phyloP scores from a whole-genome alignment of 2,113 vertebrate genomes.

The Thryonomys swinderianus region DNA sequence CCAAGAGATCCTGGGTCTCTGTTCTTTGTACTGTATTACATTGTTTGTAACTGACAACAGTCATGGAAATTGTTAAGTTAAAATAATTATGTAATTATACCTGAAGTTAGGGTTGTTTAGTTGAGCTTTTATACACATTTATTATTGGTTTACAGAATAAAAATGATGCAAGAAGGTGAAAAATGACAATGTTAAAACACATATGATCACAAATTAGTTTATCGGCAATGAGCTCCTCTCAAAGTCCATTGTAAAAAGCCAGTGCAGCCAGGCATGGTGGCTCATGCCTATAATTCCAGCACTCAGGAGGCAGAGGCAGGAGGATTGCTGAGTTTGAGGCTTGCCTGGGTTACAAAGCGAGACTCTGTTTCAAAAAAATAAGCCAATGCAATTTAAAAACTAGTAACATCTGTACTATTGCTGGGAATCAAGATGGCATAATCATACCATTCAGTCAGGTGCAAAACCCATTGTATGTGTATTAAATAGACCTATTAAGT shows the following conservation, averaged over 20 bases:
- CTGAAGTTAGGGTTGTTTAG: not conserved
- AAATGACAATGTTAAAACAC: conserved; percentile 9
- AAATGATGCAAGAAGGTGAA: not conserved
- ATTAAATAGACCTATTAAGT: not conserved
- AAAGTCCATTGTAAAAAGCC: not conserved
- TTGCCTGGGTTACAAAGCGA: too few species aligned
- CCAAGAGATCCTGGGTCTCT: not conserved
- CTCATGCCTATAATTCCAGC: too few species aligned
- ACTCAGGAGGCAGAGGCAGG: too few species aligned
- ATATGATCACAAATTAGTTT: not conserved
- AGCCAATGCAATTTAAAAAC: not conserved
- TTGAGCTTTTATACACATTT: not conserved
- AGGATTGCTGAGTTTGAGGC: too few species aligned
- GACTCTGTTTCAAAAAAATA: too few species aligned
- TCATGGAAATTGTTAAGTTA: conserved; percentile 5
- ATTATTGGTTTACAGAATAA: conserved; percentile 26
- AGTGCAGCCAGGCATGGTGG: too few species aligned
- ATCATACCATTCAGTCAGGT: not conserved
- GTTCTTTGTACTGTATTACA: not conserved
- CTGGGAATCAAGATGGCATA: not conserved
- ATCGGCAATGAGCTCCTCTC: not conserved
- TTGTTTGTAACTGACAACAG: not conserved
- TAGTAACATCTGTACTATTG: not conserved
- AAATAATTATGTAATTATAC: conserved; percentile 21
- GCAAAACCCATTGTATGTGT: not conserved